Evolutionary conservation across 1,140 invertebrate genomes (phyloP), one percentile per base, ranked within the genome.

Genomic region (Arctopsyche grandis): DNA sequence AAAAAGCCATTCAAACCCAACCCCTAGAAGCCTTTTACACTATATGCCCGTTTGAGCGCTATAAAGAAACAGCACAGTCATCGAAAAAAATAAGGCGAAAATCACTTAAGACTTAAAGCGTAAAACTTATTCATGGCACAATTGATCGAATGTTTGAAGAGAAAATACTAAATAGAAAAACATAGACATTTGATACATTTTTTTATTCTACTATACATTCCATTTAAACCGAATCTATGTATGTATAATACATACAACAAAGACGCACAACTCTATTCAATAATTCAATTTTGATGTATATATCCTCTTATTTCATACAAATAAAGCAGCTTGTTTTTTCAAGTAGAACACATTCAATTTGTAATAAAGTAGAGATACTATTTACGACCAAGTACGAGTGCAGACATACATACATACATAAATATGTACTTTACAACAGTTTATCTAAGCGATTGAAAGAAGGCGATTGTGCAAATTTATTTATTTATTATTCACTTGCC

Each of bases 41-140:
- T 60, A 3, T 60, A 7, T 38, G 29, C 7, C 1, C 29, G 29
- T 38, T 38, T 38, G 29, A 38, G 5, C 21, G 22, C 10, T 22
- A 66, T 22, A 66, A 66, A 66, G 22, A 66, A 66, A 66, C 26
- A 66, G 63, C 63, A 10, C 24, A 24, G 63, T 66, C 63, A 66
- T 66, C 63, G 21, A 66, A 66, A 66, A 26, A 12, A 26, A 66
- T 66, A 66, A 66, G 14, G 63, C 21, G 24, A 66, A 66, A 66
- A 66, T 66, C 63, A 66, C 63, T 66, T 66, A 66, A 66, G 63
- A 66, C 63, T 66, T 66, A 66, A 66, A 66, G 63, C 24, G 14
- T 29, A 26, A 66, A 66, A 66, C 63, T 66, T 66, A 26, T 66
- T 66, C 63, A 66, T 66, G 26, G 21, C 12, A 9, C 63, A 5